Evolutionary conservation across 2,797 vertebrate species (phyloP), one percentile per base, ranked within the genome.

Genomic region (Pseudopleuronectes americanus): DNA sequence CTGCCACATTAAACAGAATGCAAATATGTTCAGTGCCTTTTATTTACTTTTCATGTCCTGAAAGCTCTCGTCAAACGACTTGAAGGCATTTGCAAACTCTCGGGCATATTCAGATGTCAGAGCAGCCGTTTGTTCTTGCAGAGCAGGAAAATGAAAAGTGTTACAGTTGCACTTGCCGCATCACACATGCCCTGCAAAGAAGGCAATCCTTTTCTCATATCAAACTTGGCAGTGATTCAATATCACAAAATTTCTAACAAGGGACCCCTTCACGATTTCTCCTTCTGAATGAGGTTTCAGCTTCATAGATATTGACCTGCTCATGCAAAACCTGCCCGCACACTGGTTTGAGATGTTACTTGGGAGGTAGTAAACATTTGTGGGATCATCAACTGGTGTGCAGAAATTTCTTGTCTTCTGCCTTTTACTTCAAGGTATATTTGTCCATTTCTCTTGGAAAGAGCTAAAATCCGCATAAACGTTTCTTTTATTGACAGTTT

Each of bases 1-100:
- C 21, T 26, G 22, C 51, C 51, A 53, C 51, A 53, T 53, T 26
- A 24, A 53, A 26, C 51, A 26, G 51, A 23, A 53, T 53, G 51
- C 10, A 53, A 26, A 53, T 24, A 53, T 36, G 28, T 36, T 33
- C 7, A 10, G 31, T 38, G 36, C 21, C 56, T 38, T 16, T 57
- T 57, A n/a, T 57, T 22, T 38, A 57, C 33, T 22, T 14, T 31
- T 23, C 56, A 21, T 14, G 56, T 38, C 56, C 4, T 12, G 19
- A 23, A 57, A 16, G n/a, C 24, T 23, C 55, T 38, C 55, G 12
- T 53, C 13, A 16, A 24, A 16, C 4, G 51, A 22, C n/a, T 38
- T 38, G 33, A 6, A 57, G 36, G n/a, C 22, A 10, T 8, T 16
- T 57, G 8, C 21, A 12, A 51, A 53, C 51, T 53, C 55, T n/a